Conservation (phyloP, 2,113 vertebrate species). For the Larimichthys crocea region DNA sequence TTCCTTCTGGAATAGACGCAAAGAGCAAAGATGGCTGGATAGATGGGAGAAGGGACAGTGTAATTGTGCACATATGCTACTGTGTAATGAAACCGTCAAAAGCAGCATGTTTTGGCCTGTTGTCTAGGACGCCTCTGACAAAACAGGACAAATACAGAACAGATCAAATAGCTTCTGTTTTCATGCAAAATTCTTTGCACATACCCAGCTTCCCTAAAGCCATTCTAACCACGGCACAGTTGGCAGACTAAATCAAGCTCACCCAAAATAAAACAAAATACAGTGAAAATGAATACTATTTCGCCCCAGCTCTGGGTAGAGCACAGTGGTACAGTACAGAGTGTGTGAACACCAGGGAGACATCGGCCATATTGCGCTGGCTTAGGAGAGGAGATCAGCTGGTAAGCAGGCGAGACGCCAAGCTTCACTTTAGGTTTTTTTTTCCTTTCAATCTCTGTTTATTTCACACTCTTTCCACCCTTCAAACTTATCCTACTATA, state of each 20-base stretch:
- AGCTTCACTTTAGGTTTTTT: slow-evolving; percentile 45
- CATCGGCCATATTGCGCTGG: slow-evolving; percentile 83
- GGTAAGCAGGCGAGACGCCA: slow-evolving; percentile 79
- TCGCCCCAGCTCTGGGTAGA: slow-evolving; percentile 48
- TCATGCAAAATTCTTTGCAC: slow-evolving; percentile 57
- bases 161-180: slow-evolving; percentile 76
- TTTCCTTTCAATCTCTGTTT: slow-evolving; percentile 31
- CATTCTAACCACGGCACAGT: slow-evolving; percentile 70
- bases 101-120: slow-evolving; percentile 69
- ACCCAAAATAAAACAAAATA: slow-evolving; percentile 66
- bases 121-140: slow-evolving; percentile 56
- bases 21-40: slow-evolving; percentile 29
- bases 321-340: slow-evolving; percentile 57
- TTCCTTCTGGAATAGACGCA: slow-evolving; percentile 52
- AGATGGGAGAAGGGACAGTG: slow-evolving; percentile 28
- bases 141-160: slow-evolving; percentile 72
- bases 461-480: slow-evolving; percentile 46
- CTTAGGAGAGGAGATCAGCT: slow-evolving; percentile 81
- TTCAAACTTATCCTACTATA: slow-evolving; percentile 16
- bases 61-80: slow-evolving; percentile 62
- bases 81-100: slow-evolving; percentile 66
- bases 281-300: slow-evolving; percentile 71
- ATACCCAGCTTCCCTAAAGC: slow-evolving; percentile 62
- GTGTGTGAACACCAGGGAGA: slow-evolving; percentile 72
- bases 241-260: slow-evolving; percentile 75